Base-by-base conservation (phyloP, 2,113 vertebrate species). In the Zingel zingel region DNA sequence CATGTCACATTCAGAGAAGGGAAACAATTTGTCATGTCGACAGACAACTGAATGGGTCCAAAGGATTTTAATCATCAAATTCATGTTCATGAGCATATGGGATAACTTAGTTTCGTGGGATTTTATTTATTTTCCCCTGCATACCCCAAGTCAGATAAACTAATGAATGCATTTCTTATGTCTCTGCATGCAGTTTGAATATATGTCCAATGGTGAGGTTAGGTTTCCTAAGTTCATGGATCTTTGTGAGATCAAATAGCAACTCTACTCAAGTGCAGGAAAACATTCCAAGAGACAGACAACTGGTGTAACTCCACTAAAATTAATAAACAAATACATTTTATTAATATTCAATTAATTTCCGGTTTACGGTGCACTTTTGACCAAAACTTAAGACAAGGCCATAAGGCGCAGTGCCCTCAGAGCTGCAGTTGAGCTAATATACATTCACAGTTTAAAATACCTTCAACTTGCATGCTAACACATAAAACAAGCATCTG, bases 401-500 rank as follows among this genome's bases (percentile, higher is more conserved):
- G 19, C 27, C 23, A 15, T n/a, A 54, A n/a, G 48, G 6, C 18
- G 2, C 5, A 12, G 65, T 30, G 45, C 7, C 58, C 13, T 23
- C n/a, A 27, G 33, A 64, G 50, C 21, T 65, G 59, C 21, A 39
- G 21, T 23, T 27, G 43, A 64, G 12, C 66, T 56, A 5, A 77
- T n/a, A 12, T 43, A 59, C 62, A 12, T 53, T 69, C 11, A 66
- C 4, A 73, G 43, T 64, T 47, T 58, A 47, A 16, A 1, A 39
- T 27, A 58, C 11, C 33, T 21, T 83, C 19, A 48, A 79, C 75
- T 7, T 58, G 21, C 33, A 62, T 23, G 30, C 16, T 19, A 51
- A 61, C 3, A 23, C 67, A 77, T n/a, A 36, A 53, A 78, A 86
- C 27, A 14, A 65, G 16, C 15, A 39, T 58, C 36, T 82, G 11